Evolutionary conservation across 2,888 invertebrate species (phyloP), one percentile per base, ranked within the genome.

Genomic region (Brachyptera putata): DNA sequence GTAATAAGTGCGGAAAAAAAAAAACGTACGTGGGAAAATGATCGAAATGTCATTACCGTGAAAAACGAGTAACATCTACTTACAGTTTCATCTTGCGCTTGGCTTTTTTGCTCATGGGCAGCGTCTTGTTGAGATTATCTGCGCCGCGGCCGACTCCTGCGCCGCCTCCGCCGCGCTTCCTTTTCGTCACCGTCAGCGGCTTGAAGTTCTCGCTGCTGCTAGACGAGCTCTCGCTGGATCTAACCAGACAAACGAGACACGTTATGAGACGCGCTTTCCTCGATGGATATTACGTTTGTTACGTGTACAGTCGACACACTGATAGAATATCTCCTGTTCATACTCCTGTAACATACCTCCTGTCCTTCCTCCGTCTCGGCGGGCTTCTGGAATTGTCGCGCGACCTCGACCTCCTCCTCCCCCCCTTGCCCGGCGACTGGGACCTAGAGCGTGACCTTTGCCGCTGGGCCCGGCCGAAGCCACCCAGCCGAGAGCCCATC

Each of bases 161-260:
- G 68, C 83, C 81, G 68, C 83, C 81, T 65, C 81, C 79, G 67
- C 83, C 74, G 74, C 83, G 82, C 66, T 78, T 77, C 66, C 76
- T 73, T 56, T 71, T 71, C 39, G 59, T 65, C 9, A 63, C 62
- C 68, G 70, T 77, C 16, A 71, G 64, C 1, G 73, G 67, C 67
- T 78, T 82, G 43, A 79, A 80, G 67, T 79, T 78, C 66, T 79
- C 75, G 65, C 80, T 80, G 70, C 80, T 80, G 66, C 76, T 76
- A 65, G 80, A 78, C 61, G 80, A 79, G 66, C 76, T 71, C 30
- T 65, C 75, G n/a, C 30, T 30, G 11, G 30, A 30, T 30, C 30
- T 30, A 11, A 46, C 30, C 57, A 13, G 55, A 63, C 66, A 72
- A 78, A 78, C 7, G 13, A 11, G 3, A 9, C 11, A 7, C 30